Percentiles rank a stretch among this genome's conserved stretches.
These are phyloP conservation scores for Sandelia bainsii DNA, from an alignment of 2,797 vertebrate species.

Conservation along the genomic window DNA sequence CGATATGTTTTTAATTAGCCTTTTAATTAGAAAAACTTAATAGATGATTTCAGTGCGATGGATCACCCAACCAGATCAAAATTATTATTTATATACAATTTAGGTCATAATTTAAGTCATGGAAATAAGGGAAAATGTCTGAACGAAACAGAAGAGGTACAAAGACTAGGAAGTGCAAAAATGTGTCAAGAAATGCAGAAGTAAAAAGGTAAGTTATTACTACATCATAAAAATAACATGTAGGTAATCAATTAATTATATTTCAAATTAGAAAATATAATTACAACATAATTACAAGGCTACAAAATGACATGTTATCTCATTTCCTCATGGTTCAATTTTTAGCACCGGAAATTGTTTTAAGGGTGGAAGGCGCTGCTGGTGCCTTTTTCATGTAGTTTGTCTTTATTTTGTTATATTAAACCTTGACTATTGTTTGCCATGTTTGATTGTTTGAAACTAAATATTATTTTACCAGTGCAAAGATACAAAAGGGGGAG, in stretches of 20 bases:
- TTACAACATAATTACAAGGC: background rate
- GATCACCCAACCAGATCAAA: background rate
- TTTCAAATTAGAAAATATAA: background rate
- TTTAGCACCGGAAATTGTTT: background rate
- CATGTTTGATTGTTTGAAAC: background rate
- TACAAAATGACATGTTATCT: background rate
- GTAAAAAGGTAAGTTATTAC: slow-evolving; percentile 4
- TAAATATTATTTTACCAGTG: background rate
- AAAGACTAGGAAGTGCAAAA: background rate
- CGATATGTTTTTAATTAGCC: background rate
- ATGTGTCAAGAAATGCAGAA: background rate
- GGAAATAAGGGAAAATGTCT: slow-evolving; percentile 27
- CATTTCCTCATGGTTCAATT: background rate
- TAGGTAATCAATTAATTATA: background rate
- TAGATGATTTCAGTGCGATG: background rate
- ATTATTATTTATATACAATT: slow-evolving; percentile 37
- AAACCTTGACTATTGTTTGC: background rate
- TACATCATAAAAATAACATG: background rate
- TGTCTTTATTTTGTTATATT: slow-evolving; percentile 2
- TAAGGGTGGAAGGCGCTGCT: background rate
- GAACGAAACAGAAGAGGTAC: background rate
- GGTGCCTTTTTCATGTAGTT: background rate
- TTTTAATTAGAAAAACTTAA: background rate
- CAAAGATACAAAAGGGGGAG: background rate
- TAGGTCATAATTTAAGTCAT: no score